Conservation (phyloP, 2,888 invertebrate genomes). For the Ophion ventricosus region DNA sequence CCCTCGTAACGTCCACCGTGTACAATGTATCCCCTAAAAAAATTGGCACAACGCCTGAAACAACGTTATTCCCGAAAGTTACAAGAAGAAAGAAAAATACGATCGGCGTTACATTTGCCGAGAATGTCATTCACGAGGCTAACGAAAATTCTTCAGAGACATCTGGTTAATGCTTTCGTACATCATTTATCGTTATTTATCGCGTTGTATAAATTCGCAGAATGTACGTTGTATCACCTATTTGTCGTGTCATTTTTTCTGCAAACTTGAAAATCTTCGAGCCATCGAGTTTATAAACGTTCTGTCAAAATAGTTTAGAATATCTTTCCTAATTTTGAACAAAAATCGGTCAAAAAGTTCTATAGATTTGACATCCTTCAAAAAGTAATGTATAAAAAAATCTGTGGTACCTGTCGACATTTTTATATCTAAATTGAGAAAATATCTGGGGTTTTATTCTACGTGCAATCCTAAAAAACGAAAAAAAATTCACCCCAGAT, state of each 20-base stretch:
- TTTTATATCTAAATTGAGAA: no score
- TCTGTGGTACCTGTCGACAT: not conserved
- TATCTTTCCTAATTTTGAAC: not conserved
- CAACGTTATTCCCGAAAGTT: conserved; percentile 34
- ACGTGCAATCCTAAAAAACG: no score
- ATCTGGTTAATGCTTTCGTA: conserved; percentile 33
- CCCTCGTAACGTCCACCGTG: conserved; percentile 47
- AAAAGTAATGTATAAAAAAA: not conserved
- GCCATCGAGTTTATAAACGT: not conserved
- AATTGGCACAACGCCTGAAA: conserved; percentile 5
- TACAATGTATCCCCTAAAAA: conserved; percentile 42
- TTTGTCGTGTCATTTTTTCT: not conserved
- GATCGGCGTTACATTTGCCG: conserved; percentile 36
- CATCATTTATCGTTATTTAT: conserved; percentile 6
- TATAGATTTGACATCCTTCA: not conserved
- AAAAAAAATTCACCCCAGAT: no score
- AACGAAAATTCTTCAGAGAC: conserved; percentile 35
- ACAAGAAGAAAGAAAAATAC: conserved; percentile 38
- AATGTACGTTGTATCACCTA: not conserved
- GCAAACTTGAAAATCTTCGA: not conserved
- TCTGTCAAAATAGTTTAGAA: not conserved
- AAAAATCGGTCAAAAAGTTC: not conserved
- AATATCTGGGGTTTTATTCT: no score
- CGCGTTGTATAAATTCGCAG: not conserved
- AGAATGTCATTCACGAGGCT: conserved; percentile 51